Evolutionary conservation across 1,140 invertebrate species (phyloP).

Genomic region (Drosophila parvula): DNA sequence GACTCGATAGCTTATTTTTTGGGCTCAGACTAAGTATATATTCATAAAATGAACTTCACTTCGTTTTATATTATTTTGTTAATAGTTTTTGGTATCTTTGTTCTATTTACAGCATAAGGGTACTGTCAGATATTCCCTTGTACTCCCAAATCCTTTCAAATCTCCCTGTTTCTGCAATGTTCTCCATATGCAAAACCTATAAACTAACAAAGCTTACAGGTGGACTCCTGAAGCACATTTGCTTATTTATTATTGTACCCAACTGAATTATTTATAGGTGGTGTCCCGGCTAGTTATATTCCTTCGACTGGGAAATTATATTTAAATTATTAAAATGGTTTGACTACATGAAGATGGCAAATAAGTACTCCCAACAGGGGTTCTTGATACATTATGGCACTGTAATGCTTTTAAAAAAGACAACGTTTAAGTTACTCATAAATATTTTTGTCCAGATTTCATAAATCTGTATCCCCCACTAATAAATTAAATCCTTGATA

Average conservation of each 20-base stretch:
- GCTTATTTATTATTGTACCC: conserved; percentile 2
- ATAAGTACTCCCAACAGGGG: neutral
- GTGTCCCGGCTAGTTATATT: neutral
- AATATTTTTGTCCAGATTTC: neutral
- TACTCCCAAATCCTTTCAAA: too few species aligned
- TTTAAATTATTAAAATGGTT: conserved; percentile 10
- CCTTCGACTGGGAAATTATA: neutral
- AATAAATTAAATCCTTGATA: neutral
- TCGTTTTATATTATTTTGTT: neutral
- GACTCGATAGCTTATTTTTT: too few species aligned
- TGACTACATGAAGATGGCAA: neutral
- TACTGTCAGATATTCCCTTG: too few species aligned
- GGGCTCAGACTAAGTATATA: too few species aligned
- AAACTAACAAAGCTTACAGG: neutral
- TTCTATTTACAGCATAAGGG: too few species aligned
- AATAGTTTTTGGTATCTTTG: neutral
- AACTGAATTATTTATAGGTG: conserved; percentile 7
- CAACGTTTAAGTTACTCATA: neutral
- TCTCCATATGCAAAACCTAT: neutral
- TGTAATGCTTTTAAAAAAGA: neutral
- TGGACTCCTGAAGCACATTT: neutral
- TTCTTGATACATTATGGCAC: neutral
- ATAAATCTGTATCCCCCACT: too few species aligned
- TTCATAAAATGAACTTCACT: too few species aligned
- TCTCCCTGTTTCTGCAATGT: too few species aligned